Conservation (phyloP, 23 tunicate genomes). For the Phallusia fumigata region DNA sequence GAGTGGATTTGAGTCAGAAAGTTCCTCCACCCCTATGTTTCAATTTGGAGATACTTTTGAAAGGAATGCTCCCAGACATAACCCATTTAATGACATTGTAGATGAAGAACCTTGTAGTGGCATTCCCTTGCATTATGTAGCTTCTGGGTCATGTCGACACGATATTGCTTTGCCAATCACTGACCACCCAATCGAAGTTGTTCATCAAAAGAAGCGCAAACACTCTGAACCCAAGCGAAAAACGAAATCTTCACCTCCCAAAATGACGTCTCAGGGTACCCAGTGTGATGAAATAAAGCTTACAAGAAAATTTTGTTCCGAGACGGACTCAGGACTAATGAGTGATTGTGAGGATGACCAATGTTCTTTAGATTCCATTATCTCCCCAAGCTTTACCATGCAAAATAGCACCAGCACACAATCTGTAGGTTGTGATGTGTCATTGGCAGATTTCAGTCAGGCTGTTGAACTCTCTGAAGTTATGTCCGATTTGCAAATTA, state of each 20-base stretch:
- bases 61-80: neutral
- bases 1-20: too few relatives aligned
- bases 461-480: too few relatives aligned
- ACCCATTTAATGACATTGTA: neutral
- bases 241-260: neutral
- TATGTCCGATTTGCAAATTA: too few relatives aligned
- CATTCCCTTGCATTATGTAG: neutral
- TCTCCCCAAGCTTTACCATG: neutral
- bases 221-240: neutral
- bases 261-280: neutral
- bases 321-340: slow-evolving; percentile 1
- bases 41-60: neutral
- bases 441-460: too few relatives aligned
- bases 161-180: neutral
- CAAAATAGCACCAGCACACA: neutral
- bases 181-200: neutral
- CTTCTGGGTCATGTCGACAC: neutral
- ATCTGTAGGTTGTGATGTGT: neutral
- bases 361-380: neutral
- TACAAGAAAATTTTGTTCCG: neutral
- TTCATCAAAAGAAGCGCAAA: slow-evolving; percentile 3
- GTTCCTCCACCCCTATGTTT: neutral
- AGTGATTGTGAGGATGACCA: slow-evolving; percentile 9
- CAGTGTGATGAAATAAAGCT: slow-evolving; percentile 6
- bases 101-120: neutral